These are phyloP conservation scores for Zaprionus camerounensis DNA, from an alignment of 1,140 invertebrate genomes.

Conservation along the genomic window DNA sequence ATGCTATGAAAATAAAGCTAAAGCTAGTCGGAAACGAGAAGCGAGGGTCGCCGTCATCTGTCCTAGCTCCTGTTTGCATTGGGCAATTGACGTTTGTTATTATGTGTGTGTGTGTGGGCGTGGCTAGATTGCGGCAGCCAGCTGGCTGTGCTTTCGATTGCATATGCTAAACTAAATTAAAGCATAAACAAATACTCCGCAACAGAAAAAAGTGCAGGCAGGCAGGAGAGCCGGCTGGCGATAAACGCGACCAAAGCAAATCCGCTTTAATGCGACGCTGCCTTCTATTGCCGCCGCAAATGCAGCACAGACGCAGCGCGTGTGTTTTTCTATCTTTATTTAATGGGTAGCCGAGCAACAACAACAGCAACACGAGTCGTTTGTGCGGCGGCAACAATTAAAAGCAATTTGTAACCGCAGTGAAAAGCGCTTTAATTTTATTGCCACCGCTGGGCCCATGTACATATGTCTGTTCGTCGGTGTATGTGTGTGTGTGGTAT, in stretches of 20 bases:
- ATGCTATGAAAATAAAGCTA: constrained; percentile 41
- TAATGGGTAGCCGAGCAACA: constrained; percentile 49
- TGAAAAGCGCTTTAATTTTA: constrained; percentile 61
- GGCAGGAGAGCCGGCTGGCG: too few relatives aligned
- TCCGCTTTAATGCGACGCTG: constrained; percentile 52
- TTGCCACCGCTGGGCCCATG: not conserved
- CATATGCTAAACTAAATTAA: constrained; percentile 46
- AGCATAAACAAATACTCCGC: constrained; percentile 32
- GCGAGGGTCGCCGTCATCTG: not conserved
- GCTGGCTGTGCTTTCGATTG: constrained; percentile 12
- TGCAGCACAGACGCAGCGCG: constrained; percentile 4
- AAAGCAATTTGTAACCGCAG: constrained; percentile 59
- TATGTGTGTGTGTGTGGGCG: constrained; percentile 25
- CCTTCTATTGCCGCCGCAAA: constrained; percentile 12
- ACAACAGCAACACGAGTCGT: constrained; percentile 8
- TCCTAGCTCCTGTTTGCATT: constrained; percentile 56
- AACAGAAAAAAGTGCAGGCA: constrained; percentile 6
- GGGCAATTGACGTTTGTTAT: constrained; percentile 73
- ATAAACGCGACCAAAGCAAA: constrained; percentile 31
- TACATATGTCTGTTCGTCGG: not conserved
- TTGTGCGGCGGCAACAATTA: constrained; percentile 55
- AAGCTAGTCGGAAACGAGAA: constrained; percentile 10
- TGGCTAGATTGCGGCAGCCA: not conserved
- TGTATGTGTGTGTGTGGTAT: constrained; percentile 20
- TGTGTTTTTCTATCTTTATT: constrained; percentile 36